These are phyloP conservation scores for Zaprionus bogoriensis DNA, from an alignment of 2,888 invertebrate genomes.

Conservation along the genomic window DNA sequence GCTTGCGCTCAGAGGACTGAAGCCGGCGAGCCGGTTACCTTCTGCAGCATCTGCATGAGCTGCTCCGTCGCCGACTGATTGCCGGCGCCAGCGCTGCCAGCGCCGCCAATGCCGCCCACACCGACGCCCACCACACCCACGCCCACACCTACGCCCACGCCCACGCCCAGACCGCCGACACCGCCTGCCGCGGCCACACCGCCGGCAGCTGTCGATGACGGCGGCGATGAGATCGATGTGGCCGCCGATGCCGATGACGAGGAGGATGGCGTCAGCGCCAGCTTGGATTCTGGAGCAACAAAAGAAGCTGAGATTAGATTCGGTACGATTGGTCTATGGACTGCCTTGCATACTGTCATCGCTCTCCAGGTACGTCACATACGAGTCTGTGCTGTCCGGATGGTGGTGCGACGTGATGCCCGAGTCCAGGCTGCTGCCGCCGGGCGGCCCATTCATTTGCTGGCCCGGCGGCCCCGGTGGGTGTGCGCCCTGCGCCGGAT, in stretches of 20 bases:
- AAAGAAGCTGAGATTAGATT: conserved; percentile 83
- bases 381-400: conserved; percentile 92
- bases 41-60: conserved; percentile 82
- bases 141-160: conserved; percentile 50
- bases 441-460: conserved; percentile 85
- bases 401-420: conserved; percentile 86
- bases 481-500: conserved; percentile 83
- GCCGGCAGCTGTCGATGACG: conserved; percentile 59
- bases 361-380: conserved; percentile 96
- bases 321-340: conserved; percentile 85
- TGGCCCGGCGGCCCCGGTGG: conserved; percentile 84
- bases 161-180: conserved; percentile 53
- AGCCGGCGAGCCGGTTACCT: conserved; percentile 77
- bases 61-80: conserved; percentile 81
- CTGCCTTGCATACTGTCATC: conserved; percentile 91
- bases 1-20: conserved; percentile 60
- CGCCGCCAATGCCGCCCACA: conserved; percentile 35
- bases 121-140: conserved; percentile 40
- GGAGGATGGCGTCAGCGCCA: conserved; percentile 80
- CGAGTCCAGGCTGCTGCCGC: conserved; percentile 83
- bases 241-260: conserved; percentile 74
- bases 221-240: conserved; percentile 79
- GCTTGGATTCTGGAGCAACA: conserved; percentile 82
- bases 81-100: conserved; percentile 26
- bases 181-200: conserved; percentile 40